Evolutionary conservation across 2,888 invertebrate genomes (phyloP), one percentile per base, ranked within the genome.

Genomic region (Alloplasta piceator): DNA sequence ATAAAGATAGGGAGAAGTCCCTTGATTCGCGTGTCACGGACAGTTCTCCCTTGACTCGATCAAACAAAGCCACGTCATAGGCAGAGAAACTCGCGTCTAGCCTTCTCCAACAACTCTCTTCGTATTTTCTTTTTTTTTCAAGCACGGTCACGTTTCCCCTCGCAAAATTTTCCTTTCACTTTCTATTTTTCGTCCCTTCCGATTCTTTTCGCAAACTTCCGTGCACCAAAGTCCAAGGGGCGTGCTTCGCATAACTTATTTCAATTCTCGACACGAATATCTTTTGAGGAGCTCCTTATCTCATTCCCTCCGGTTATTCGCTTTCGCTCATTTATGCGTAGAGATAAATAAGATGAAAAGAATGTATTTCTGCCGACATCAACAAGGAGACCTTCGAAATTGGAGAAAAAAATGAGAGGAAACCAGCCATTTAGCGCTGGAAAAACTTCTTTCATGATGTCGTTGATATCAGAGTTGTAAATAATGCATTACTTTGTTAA

Each of bases 41-140:
- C 82, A 82, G 78, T 73, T 79, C 61, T 73, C 68, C 70, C 79
- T 76, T 56, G 76, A 76, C 76, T 82, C 80, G 77, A 82, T 80
- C 80, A 82, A 77, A 78, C 76, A 74, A 77, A 73, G 60, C 64
- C 68, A 48, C 48, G 26, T 26, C 26, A 26, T 26, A 26, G 26
- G 26, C 66, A 60, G 39, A 58, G 50, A 73, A 60, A 70, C 64
- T 58, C 48, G 55, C 60, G n/a, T 73, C 55, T 46, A 55, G 36
- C 56, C 52, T 63, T 60, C 50, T 36, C 43, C 39, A 56, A n/a
- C n/a, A n/a, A n/a, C n/a, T 75, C 64, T 64, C 43, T 55, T 48
- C 60, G 43, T 70, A 50, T 46, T 48, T 39, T 52, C 55, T 67
- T 64, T 52, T 56, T 67, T 64, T 71, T 74, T 10, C 46, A 46